Percentiles rank a stretch among this genome's conserved stretches.
These are phyloP conservation scores for Elachura formosa DNA, from an alignment of 2,113 vertebrate genomes.

Conservation along the genomic window DNA sequence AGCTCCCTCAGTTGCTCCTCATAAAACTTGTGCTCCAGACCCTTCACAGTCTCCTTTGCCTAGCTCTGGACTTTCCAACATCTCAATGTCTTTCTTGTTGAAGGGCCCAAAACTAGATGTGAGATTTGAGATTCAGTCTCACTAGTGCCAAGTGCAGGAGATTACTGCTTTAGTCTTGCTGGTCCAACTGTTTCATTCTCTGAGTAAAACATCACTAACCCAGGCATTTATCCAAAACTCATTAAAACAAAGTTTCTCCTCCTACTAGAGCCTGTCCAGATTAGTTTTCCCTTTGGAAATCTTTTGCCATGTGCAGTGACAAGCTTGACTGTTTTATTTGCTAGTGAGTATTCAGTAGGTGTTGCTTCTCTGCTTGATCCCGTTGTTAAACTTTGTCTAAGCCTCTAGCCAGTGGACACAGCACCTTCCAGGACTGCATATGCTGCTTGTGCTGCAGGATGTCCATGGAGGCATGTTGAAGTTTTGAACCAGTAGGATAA, in stretches of 20 bases:
- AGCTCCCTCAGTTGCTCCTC: not conserved
- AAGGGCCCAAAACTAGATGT: not conserved
- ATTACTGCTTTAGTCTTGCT: not conserved
- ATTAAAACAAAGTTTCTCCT: not conserved
- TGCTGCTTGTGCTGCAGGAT: not conserved
- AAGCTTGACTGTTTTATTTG: not conserved
- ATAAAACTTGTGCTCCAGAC: not conserved
- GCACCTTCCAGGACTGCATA: not conserved
- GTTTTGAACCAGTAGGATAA: not conserved
- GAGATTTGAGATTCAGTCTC: not conserved
- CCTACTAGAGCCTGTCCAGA: not conserved
- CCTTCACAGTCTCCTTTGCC: not conserved
- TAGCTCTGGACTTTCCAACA: not conserved
- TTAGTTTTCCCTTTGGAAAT: not conserved
- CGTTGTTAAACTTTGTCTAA: not conserved
- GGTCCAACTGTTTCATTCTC: not conserved
- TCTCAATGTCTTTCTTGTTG: not conserved
- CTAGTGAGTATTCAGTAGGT: not conserved
- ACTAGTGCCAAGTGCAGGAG: too few species aligned
- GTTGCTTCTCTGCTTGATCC: not conserved
- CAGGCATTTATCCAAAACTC: not conserved
- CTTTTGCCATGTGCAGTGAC: not conserved
- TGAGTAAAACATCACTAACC: not conserved
- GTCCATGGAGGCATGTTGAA: fast-evolving
- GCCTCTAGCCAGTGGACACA: not conserved